Base-by-base conservation (phyloP, 1,140 invertebrate genomes). In the Pteromalus puparum region DNA sequence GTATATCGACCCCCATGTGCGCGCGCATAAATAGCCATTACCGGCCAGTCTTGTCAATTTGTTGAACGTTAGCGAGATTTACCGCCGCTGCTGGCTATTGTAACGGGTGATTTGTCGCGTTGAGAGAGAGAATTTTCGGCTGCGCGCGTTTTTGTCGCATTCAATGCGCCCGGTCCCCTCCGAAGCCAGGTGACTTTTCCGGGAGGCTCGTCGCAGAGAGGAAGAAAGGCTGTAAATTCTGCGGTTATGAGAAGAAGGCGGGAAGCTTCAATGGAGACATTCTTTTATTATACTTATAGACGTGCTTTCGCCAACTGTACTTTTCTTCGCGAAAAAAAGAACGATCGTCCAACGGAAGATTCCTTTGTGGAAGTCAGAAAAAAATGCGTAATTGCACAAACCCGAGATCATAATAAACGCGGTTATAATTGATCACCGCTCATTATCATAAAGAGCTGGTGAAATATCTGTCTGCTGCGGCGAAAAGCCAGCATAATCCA, bases 31-130 rank as follows among this genome's bases (percentile, higher is more conserved):
- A 70, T 53, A 61, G 65, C 61, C 67, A 46, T 67, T 78, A 78
- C 48, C 38, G 65, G 65, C 26, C 77, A 38, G 34, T 72, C 75
- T 83, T 83, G 82, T 83, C 82, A 83, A 83, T 83, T 83, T 83
- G 82, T 83, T 78, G 75, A 76, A 48, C 74, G 38, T 68, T 21
- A 26, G 28, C 42, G 61, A 83, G 81, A 83, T 83, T 83, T 83
- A 78, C 74, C 10, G 53, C 72, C 18, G n/a, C 53, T 9, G 24
- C 24, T 6, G 13, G 12, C 34, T 21, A 53, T 83, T 78, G 75
- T 83, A n/a, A 30, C 18, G 42, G 75, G 68, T 68, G 74, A 83
- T 78, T 83, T 77, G 76, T 48, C 74, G 65, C 18, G 24, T 15
- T 21, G 53, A n/a, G 21, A 61, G 53, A 61, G 53, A 61, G 53